These are phyloP conservation scores for Pagetopsis macropterus DNA, from an alignment of 2,797 vertebrate species.

Conservation along the genomic window DNA sequence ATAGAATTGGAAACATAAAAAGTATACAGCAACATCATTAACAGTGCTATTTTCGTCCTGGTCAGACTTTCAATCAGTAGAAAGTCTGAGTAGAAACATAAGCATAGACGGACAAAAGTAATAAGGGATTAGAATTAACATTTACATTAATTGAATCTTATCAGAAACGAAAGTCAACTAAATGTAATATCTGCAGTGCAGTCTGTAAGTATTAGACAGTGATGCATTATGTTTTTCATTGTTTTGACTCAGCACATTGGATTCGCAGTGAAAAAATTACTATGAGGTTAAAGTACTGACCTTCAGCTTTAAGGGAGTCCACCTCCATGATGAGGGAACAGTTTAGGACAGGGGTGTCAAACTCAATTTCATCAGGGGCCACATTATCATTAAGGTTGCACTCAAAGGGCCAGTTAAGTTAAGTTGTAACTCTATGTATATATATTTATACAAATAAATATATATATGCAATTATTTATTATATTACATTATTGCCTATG, in stretches of 20 bases:
- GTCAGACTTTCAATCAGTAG: conserved; percentile 36
- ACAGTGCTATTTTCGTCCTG: conserved; percentile 9
- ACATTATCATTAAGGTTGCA: too few relatives aligned
- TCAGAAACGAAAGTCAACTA: conserved; percentile 22
- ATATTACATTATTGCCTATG: too few relatives aligned
- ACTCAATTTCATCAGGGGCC: too few relatives aligned
- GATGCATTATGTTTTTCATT: conserved; percentile 22
- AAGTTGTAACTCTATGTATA: too few relatives aligned
- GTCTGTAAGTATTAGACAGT: conserved; percentile 3
- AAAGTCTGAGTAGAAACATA: conserved; percentile 1
- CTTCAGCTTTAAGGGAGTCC: conserved; percentile 18
- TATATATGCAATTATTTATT: too few relatives aligned
- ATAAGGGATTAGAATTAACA: conserved; percentile 36
- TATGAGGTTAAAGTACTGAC: conserved; percentile 20
- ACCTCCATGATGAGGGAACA: background rate
- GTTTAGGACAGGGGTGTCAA: background rate
- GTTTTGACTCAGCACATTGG: conserved; percentile 31
- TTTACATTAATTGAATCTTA: conserved; percentile 49
- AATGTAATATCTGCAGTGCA: conserved; percentile 12
- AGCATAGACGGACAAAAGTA: conserved; percentile 23
- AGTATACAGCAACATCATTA: conserved; percentile 42
- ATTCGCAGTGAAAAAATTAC: conserved; percentile 32
- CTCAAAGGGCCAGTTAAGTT: too few relatives aligned
- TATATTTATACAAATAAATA: too few relatives aligned
- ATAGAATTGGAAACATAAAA: conserved; percentile 46